Base-by-base conservation (phyloP, 2,888 invertebrate genomes). In the Caenorhabditis sulstoni region DNA sequence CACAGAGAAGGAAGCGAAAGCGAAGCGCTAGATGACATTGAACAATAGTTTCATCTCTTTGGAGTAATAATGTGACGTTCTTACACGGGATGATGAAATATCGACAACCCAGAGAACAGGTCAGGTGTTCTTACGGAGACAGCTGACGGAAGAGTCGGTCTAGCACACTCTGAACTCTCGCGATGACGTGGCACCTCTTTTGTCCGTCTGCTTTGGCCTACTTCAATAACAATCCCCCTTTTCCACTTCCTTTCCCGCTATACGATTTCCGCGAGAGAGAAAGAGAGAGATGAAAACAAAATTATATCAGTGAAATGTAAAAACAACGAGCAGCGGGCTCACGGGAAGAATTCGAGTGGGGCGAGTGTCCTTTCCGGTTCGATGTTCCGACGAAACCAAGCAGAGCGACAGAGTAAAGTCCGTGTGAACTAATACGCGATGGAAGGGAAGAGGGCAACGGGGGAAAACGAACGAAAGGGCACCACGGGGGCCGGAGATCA, bases 51-150 rank as follows among this genome's bases (percentile, higher is more conserved):
- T 44, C 50, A 52, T 68, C 50, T 29, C 12, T 55, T 35, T 53
- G 35, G 41, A 55, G 53, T 9, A 39, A 44, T 37, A 47, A 20
- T 41, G 37, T 23, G 29, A 37, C 29, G 57, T 39, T 18, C 29
- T 68, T 68, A 20, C 68, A 53, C 18, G 2, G 53, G 29, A 52
- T 68, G 68, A 68, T 53, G 59, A 52, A 59, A 68, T 14, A 47
- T 47, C 47, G 14, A 14, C 2, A 35, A 23, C 45, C 18, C 0
- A 16, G 5, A 22, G 18, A 20, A 29, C 11, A 16, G 59, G 41
- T 39, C 41, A 49, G 52, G 45, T 59, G 52, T 61, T 68, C 59
- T 35, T 23, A 29, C 0, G 0, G 16, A 12, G 44, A 58, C 67
- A 67, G 23, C 67, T 68, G 68, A 53, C 53, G 44, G n/a, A n/a